Percentiles rank a stretch among this genome's conserved stretches.
Conservation (phyloP, 2,888 invertebrate species). For the Sarcophaga rosellei region DNA sequence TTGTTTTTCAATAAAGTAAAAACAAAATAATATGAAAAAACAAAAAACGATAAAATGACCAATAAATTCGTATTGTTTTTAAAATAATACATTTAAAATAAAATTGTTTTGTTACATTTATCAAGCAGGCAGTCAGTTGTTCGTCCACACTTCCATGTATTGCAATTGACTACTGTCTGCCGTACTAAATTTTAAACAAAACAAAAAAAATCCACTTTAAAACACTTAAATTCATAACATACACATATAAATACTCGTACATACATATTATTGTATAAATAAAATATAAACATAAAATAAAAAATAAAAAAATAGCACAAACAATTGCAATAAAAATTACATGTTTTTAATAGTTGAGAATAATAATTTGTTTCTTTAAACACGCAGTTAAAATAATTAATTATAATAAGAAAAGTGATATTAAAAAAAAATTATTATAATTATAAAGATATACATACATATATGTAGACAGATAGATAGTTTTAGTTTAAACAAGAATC, state of each 20-base stretch:
- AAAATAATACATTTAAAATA: conserved; percentile 49
- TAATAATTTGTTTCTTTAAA: neutral
- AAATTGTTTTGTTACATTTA: conserved; percentile 26
- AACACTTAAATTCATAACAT: conserved; percentile 46
- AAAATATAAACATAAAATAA: conserved; percentile 35
- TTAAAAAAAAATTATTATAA: neutral
- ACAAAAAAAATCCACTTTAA: conserved; percentile 36
- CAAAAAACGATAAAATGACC: conserved; percentile 39
- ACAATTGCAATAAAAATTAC: conserved; percentile 58
- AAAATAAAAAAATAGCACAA: conserved; percentile 60
- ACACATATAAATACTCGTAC: conserved; percentile 28
- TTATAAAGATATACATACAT: no score
- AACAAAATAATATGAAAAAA: conserved; percentile 28
- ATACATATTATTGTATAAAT: conserved; percentile 37
- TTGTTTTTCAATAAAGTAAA: conserved; percentile 38
- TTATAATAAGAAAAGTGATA: neutral
- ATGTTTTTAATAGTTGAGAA: conserved; percentile 32
- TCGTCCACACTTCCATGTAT: neutral
- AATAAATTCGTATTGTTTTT: conserved; percentile 56
- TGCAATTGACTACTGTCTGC: conserved; percentile 10
- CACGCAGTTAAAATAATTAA: neutral
- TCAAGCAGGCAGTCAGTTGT: neutral
- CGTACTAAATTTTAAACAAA: conserved; percentile 8
- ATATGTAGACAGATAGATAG: neutral
- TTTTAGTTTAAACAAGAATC: neutral